phyloP scores from a whole-genome alignment of 2,113 vertebrate genomes.

The Myodes glareolus region DNA sequence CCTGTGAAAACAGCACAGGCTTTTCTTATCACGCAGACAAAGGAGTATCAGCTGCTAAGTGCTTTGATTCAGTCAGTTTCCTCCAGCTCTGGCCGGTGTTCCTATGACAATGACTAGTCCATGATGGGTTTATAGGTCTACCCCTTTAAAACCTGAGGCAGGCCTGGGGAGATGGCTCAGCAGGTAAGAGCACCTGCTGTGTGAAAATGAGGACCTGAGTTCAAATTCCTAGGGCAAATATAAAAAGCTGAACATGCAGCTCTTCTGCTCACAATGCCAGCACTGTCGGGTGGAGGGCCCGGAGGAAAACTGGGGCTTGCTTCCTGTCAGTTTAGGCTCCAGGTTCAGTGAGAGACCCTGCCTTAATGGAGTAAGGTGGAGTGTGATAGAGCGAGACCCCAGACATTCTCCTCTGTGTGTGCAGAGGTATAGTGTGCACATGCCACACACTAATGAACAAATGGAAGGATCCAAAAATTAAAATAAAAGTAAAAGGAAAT shows the following conservation, averaged over 20 bases:
- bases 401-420: background rate
- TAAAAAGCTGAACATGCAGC: no score
- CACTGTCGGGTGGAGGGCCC: background rate
- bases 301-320: background rate
- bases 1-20: background rate
- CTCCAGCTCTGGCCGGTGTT: background rate
- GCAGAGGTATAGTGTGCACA: background rate
- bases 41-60: background rate
- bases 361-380: background rate
- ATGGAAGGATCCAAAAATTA: background rate
- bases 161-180: background rate
- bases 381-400: background rate
- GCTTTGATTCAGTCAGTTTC: conserved; percentile 4
- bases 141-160: background rate
- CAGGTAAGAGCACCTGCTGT: background rate
- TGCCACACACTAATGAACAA: background rate
- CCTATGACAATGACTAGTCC: background rate
- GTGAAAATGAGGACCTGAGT: background rate
- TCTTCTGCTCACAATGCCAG: background rate
- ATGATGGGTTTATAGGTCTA: background rate
- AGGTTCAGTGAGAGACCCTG: background rate
- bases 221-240: background rate
- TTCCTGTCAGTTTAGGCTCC: background rate
- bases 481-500: background rate
- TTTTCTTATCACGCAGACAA: background rate